A percentile compares a stretch with the other conserved stretches of the same genome.
These are phyloP conservation scores for Zaprionus ornatus DNA, from an alignment of 1,140 invertebrate genomes.

Conservation along the genomic window DNA sequence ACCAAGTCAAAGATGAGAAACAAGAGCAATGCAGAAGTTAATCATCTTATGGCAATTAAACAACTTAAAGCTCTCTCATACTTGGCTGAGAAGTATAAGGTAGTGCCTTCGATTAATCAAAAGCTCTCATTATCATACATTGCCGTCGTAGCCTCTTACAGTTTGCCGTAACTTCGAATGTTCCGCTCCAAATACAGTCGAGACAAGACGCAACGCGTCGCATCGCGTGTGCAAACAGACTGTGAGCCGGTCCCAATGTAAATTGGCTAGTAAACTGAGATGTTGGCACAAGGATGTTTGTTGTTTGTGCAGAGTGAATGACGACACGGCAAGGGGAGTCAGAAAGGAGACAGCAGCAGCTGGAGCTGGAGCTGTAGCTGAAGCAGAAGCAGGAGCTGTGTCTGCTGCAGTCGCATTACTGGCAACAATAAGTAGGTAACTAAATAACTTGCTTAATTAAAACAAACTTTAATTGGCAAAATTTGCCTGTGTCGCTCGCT, in stretches of 20 bases:
- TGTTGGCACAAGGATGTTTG: slow-evolving; percentile 37
- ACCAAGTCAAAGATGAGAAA: no score
- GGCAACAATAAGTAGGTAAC: slow-evolving; percentile 62
- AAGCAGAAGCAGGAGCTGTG: not conserved
- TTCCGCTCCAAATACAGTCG: not conserved
- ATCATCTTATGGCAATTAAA: not conserved
- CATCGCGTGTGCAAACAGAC: slow-evolving; percentile 4
- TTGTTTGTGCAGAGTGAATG: slow-evolving; percentile 27
- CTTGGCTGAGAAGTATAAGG: no score
- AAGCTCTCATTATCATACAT: not conserved
- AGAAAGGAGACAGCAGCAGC: not conserved
- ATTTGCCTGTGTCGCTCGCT: slow-evolving; percentile 34
- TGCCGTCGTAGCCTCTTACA: not conserved
- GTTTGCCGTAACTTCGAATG: not conserved
- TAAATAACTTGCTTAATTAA: slow-evolving; percentile 77
- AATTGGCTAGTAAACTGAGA: slow-evolving; percentile 41
- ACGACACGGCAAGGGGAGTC: not conserved
- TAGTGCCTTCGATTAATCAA: not conserved
- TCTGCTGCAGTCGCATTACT: slow-evolving; percentile 34
- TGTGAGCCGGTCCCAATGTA: slow-evolving; percentile 6
- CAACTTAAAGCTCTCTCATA: not conserved
- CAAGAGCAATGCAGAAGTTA: not conserved
- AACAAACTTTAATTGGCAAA: slow-evolving; percentile 78
- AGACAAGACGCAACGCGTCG: not conserved
- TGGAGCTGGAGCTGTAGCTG: not conserved